These are phyloP conservation scores for Rachycentron canadum DNA, from an alignment of 2,797 vertebrate genomes.

Conservation along the genomic window DNA sequence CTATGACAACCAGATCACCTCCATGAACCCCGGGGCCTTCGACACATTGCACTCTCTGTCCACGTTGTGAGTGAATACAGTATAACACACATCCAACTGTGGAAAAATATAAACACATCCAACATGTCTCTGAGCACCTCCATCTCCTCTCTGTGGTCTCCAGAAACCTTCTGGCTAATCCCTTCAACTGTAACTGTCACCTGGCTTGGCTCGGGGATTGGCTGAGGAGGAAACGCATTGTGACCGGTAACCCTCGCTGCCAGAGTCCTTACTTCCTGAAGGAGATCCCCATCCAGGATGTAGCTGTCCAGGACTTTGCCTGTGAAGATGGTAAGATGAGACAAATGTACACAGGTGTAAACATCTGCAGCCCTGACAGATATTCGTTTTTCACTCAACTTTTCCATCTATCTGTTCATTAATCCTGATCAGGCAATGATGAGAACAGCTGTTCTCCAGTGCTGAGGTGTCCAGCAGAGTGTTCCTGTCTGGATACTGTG, in stretches of 20 bases:
- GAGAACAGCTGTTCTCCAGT: conserved; percentile 96
- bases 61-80: conserved; percentile 89
- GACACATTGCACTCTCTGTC: conserved; percentile 96
- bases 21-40: conserved; percentile 94
- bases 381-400: not conserved
- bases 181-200: conserved; percentile 98
- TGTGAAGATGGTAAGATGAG: conserved; percentile 93
- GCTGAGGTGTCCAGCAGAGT: conserved; percentile 94
- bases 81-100: not conserved
- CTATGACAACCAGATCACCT: conserved; percentile 98
- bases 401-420: not conserved
- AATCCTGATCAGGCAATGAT: conserved; percentile 88
- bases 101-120: not conserved
- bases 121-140: not conserved
- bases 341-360: not conserved
- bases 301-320: conserved; percentile 97
- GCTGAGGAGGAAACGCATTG: conserved; percentile 96
- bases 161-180: conserved; percentile 97
- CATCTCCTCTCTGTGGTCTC: conserved; percentile 8
- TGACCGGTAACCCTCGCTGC: conserved; percentile 98
- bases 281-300: conserved; percentile 98
- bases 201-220: conserved; percentile 97
- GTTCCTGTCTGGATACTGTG: conserved; percentile 96
- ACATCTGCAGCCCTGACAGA: not conserved
- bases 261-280: conserved; percentile 98